A percentile compares a stretch with the other conserved stretches of the same genome.
Evolutionary conservation across 2,797 vertebrate species (phyloP).

Genomic region (Manis crassicaudata): DNA sequence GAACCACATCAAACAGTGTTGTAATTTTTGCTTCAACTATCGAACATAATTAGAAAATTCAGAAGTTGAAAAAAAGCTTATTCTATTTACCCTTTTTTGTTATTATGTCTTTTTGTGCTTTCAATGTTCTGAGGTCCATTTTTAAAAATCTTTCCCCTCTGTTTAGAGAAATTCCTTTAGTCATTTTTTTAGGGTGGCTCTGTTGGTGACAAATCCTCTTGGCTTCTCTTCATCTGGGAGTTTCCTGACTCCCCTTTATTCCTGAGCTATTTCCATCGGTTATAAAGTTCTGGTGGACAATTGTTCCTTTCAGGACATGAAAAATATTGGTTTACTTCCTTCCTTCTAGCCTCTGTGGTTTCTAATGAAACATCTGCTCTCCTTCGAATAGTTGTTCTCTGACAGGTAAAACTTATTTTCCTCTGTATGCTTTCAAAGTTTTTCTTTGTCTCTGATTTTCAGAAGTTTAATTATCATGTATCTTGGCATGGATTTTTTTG

Average conservation of each 20-base stretch:
- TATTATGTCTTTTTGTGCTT: background rate
- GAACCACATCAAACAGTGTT: too few relatives aligned
- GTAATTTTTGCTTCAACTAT: background rate
- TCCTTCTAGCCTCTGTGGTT: background rate
- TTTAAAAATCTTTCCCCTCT: background rate
- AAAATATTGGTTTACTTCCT: fast-evolving
- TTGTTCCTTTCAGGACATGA: too few relatives aligned
- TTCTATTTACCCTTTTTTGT: background rate
- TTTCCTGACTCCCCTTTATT: background rate
- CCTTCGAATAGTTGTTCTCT: too few relatives aligned
- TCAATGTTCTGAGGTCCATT: too few relatives aligned
- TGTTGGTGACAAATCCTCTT: background rate
- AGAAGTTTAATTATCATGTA: fast-evolving
- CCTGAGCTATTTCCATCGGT: background rate
- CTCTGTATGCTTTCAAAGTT: background rate
- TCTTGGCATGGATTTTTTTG: background rate
- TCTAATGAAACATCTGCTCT: background rate
- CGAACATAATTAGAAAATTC: background rate
- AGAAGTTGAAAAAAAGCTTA: too few relatives aligned
- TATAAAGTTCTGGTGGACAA: background rate
- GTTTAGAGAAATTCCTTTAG: background rate
- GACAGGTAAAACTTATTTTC: background rate
- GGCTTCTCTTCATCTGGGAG: background rate
- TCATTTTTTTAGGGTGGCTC: background rate
- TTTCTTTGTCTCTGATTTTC: background rate